A percentile compares a stretch with the other conserved stretches of the same genome.
Evolutionary conservation across 2,113 vertebrate genomes (phyloP).

Genomic region (Hucho hucho): DNA sequence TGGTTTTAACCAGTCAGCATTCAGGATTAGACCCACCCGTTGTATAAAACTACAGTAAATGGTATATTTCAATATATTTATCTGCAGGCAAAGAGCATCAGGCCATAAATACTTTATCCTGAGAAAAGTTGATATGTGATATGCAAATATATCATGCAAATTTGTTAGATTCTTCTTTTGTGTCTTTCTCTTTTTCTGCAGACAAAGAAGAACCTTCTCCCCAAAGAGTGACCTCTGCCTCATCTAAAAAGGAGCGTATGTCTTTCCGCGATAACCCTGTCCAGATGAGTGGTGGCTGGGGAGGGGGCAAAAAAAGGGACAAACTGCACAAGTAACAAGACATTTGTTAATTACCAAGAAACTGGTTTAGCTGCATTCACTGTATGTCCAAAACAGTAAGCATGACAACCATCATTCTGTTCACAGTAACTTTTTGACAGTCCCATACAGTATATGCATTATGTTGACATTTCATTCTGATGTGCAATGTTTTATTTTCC

Average conservation of each 20-base stretch:
- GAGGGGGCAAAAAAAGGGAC: slow-evolving; percentile 85
- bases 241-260: slow-evolving; percentile 78
- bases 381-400: neutral
- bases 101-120: too few species aligned
- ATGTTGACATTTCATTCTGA: slow-evolving; percentile 17
- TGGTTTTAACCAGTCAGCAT: too few species aligned
- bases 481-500: neutral
- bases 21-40: too few species aligned
- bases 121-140: too few species aligned
- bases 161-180: neutral
- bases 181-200: slow-evolving; percentile 55
- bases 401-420: slow-evolving; percentile 16
- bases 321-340: slow-evolving; percentile 59
- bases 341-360: neutral
- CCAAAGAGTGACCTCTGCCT: slow-evolving; percentile 60
- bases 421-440: neutral
- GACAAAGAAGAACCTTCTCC: slow-evolving; percentile 69
- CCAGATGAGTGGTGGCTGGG: slow-evolving; percentile 87
- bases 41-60: too few species aligned
- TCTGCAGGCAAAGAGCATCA: too few species aligned
- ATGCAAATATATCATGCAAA: too few species aligned
- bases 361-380: neutral
- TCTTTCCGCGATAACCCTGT: slow-evolving; percentile 85
- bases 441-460: neutral
- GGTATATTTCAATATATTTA: too few species aligned